phyloP scores from a whole-genome alignment of 2,888 invertebrate species.

The Hirudinaria manillensis region DNA sequence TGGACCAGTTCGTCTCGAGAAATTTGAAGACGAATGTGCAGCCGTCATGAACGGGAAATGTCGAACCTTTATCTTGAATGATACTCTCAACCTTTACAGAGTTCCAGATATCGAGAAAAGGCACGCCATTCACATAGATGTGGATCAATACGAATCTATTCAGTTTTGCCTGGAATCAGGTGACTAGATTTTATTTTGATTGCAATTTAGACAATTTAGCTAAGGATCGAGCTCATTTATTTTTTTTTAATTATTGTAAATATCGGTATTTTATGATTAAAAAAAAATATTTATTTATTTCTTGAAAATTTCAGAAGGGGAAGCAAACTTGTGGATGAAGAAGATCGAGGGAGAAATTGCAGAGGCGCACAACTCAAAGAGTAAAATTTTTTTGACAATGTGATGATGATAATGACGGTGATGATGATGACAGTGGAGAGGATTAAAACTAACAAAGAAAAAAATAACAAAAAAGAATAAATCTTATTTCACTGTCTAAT shows the following conservation, averaged over 20 bases:
- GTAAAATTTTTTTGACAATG: no score
- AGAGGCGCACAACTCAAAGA: neutral
- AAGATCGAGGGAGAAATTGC: conserved; percentile 22
- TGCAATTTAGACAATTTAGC: neutral
- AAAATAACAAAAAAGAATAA: no score
- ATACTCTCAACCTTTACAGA: conserved; percentile 18
- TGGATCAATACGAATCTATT: conserved; percentile 19
- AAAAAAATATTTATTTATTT: neutral
- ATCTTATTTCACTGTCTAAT: no score
- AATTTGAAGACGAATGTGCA: conserved; percentile 23
- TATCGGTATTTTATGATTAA: no score
- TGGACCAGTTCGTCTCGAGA: conserved; percentile 24
- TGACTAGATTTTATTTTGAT: neutral
- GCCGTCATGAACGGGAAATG: conserved; percentile 3
- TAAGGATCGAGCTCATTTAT: no score
- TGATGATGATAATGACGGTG: no score
- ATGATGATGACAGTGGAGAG: no score
- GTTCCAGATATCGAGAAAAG: conserved; percentile 12
- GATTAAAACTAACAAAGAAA: no score
- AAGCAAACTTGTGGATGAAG: conserved; percentile 21
- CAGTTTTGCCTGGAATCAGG: conserved; percentile 30
- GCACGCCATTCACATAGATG: neutral
- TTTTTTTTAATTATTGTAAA: neutral
- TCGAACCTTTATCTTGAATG: conserved; percentile 18
- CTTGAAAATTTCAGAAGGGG: neutral